Base-by-base conservation (phyloP, 1,140 invertebrate genomes). In the Globodera rostochiensis region DNA sequence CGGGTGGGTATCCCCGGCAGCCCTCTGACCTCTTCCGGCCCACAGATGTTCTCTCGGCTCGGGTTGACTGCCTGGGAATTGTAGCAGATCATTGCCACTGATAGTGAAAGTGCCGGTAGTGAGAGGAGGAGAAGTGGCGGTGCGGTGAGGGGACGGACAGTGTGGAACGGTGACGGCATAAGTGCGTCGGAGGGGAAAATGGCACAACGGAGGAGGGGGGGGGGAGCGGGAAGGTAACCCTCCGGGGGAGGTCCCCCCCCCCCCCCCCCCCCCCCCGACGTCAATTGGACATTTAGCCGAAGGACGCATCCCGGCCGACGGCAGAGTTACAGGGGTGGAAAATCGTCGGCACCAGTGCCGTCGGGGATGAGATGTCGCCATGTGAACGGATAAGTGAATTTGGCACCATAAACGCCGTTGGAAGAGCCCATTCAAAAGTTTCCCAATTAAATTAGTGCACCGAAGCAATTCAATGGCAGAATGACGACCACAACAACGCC, bases 371-470 rank as follows among this genome's bases (percentile, higher is more conserved):
- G 25, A 36, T 71, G 69, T 71, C 69, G 69, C 25, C 69, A 71
- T 71, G 69, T 71, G 69, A 71, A 71, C 69, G 46, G 19, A 47
- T 19, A 71, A 36, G 13, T 71, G 69, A 71, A 71, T 36, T 71
- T 71, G 69, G 69, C 69, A 15, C 60, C 60, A 66, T 15, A 21
- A 15, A 66, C 36, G 36, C 36, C 36, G 60, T 66, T 13, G 21
- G 60, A 15, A 21, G 21, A 21, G 60, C 13, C 60, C 2, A 66
- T 66, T 66, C 60, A 66, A 66, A 15, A 15, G 13, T 1, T 66
- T 66, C 60, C 60, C 60, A 66, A 66, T 15, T 66, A 21, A 15
- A 21, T 21, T 66, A 15, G 21, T 66, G 36, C 36, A 36, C 36
- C 36, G 36, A 36, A 36, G 36, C 36, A 36, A 53, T 53, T 53